phyloP scores from a whole-genome alignment of 2,113 vertebrate species.

The Xenopus borealis region DNA sequence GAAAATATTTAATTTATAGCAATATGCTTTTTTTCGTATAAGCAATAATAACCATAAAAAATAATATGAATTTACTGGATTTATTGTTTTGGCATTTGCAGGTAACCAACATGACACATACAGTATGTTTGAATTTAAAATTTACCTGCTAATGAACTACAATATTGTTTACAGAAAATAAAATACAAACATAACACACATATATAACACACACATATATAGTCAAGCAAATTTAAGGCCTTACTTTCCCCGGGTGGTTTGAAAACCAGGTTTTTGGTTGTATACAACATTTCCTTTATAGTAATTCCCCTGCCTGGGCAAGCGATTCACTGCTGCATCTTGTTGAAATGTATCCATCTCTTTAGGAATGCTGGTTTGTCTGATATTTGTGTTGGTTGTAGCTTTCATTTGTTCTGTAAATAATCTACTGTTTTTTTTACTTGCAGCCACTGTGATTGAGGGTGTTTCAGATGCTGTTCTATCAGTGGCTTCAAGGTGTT shows the following conservation, averaged over 20 bases:
- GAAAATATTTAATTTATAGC: no score
- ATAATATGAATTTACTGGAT: no score
- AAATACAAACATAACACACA: no score
- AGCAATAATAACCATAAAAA: no score
- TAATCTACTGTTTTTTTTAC: background rate
- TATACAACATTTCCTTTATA: slow-evolving; percentile 37
- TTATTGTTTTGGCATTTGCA: no score
- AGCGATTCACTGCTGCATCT: slow-evolving; percentile 21
- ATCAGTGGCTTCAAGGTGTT: background rate
- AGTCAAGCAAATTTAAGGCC: no score
- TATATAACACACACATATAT: no score
- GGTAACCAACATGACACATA: no score
- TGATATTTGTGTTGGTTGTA: slow-evolving; percentile 35
- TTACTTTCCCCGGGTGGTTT: slow-evolving; percentile 72
- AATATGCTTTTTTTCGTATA: no score
- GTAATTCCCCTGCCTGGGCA: slow-evolving; percentile 25
- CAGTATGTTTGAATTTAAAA: no score
- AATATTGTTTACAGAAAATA: no score
- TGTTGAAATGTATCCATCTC: slow-evolving; percentile 17
- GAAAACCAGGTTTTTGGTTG: slow-evolving; percentile 54
- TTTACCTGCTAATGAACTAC: no score
- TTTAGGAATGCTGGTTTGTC: slow-evolving; percentile 46
- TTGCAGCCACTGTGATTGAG: background rate
- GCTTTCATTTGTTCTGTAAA: slow-evolving; percentile 24
- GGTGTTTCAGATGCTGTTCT: slow-evolving; percentile 23